These are phyloP conservation scores for Pecten maximus DNA, from an alignment of 2,888 invertebrate species.

Conservation along the genomic window DNA sequence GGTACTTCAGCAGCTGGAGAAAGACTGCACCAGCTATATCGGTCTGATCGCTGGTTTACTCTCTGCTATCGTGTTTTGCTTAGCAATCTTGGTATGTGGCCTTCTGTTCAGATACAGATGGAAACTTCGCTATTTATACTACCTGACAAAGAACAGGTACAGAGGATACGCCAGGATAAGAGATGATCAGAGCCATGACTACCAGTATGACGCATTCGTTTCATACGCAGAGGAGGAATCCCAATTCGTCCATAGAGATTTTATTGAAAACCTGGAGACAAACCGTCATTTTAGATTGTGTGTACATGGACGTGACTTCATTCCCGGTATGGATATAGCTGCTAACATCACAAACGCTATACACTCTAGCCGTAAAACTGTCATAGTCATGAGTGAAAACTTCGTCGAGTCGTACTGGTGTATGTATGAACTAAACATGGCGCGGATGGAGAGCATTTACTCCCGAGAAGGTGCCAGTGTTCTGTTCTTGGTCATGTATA, in stretches of 20 bases:
- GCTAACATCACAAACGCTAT: slow-evolving; percentile 49
- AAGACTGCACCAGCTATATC: slow-evolving; percentile 37
- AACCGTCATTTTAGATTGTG: slow-evolving; percentile 36
- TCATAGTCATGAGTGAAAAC: slow-evolving; percentile 40
- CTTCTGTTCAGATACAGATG: slow-evolving; percentile 43
- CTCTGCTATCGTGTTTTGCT: neutral
- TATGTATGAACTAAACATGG: slow-evolving; percentile 53
- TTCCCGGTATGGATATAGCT: slow-evolving; percentile 46
- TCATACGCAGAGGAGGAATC: slow-evolving; percentile 60
- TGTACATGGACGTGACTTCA: slow-evolving; percentile 50
- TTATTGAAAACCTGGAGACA: slow-evolving; percentile 53
- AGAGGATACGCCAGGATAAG: neutral
- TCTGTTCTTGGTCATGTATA: slow-evolving; percentile 50
- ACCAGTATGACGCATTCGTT: slow-evolving; percentile 61
- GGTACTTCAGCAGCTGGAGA: slow-evolving; percentile 22
- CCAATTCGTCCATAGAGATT: slow-evolving; percentile 44
- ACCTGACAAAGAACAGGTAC: slow-evolving; percentile 44
- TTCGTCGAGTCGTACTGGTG: slow-evolving; percentile 50
- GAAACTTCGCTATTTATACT: slow-evolving; percentile 47
- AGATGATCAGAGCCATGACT: slow-evolving; percentile 44
- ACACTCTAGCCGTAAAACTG: slow-evolving; percentile 39
- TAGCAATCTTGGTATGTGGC: neutral
- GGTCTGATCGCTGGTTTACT: neutral
- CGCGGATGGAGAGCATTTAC: slow-evolving; percentile 51
- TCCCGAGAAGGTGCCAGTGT: slow-evolving; percentile 49